Evolutionary conservation across 2,797 vertebrate genomes (phyloP), one percentile per base, ranked within the genome.

Genomic region (Glossophaga mutica): DNA sequence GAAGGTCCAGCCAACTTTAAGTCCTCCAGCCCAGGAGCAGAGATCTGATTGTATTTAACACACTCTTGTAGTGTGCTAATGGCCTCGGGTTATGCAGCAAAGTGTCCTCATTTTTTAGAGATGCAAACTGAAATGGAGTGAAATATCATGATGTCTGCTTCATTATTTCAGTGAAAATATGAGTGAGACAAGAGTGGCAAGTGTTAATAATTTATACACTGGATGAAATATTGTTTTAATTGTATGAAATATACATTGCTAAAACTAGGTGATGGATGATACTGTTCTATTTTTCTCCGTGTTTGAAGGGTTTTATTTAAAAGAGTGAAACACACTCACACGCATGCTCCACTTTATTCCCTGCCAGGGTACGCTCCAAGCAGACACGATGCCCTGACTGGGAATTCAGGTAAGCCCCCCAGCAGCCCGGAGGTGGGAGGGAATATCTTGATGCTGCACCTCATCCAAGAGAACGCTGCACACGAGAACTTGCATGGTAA

Each of bases 341-440:
- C 21, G 9, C 7, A 29, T 6, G 85, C 46, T 94, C n/a, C 32
- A 50, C 87, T 74, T 90, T 44, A 29, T 94, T 90, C 24, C 3
- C 71, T 94, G 76, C 22, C 71, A 98, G 97, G 97, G 0, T 97
- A 97, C 81, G 84, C 96, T 79, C 11, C 59, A 68, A 90, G 16
- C 65, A 94, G 39, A 91, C 73, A 57, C 0, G 78, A 97, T 0
- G 26, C 37, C 65, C 8, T 76, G 29, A 24, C 34, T 57, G 24
- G 44, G 34, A 91, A 84, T 15, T 42, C 57, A 19, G 95, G 97
- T 98, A 91, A 97, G 95, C 44, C 29, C 68, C 77, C 12, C 39
- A 82, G 32, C 26, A 65, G 10, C 19, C 10, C 70, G 29, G 4
- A 14, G 48, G 9, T 8, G 34, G 67, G 26, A 12, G 7, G 73